These are phyloP conservation scores for Cyphomyrus plagiostoma DNA, from an alignment of 2,113 vertebrate genomes.

Conservation along the genomic window DNA sequence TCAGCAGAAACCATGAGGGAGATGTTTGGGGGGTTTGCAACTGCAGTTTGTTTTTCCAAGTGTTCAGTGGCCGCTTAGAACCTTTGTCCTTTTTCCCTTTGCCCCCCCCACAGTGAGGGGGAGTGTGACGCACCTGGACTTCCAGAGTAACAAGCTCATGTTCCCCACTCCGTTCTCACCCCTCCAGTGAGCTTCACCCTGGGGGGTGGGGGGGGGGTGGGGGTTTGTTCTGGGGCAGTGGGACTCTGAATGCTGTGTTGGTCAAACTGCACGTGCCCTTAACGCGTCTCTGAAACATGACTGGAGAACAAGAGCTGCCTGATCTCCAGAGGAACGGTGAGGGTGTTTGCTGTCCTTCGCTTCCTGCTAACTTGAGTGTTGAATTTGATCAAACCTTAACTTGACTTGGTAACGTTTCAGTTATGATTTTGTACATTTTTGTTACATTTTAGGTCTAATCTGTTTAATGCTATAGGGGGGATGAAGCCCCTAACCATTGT, in stretches of 20 bases:
- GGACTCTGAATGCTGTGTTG: background rate
- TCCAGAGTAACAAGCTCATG: conserved; percentile 74
- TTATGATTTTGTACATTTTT: background rate
- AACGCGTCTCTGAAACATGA: background rate
- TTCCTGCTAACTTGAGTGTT: background rate
- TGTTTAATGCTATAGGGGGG: background rate
- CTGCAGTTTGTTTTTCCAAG: background rate
- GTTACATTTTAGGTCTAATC: background rate
- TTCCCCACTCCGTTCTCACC: conserved; percentile 73
- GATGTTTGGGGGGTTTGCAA: background rate
- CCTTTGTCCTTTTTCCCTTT: conserved; percentile 11
- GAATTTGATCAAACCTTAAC: background rate
- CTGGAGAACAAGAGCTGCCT: background rate
- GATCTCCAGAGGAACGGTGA: background rate
- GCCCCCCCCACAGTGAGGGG: conserved; percentile 48
- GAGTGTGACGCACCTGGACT: conserved; percentile 70
- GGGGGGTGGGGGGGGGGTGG: background rate
- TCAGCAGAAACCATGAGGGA: background rate
- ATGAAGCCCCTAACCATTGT: background rate
- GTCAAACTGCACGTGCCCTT: background rate
- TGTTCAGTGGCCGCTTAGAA: background rate
- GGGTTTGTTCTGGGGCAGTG: background rate
- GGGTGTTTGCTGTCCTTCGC: background rate
- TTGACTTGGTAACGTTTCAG: background rate
- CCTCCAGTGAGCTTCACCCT: conserved; percentile 55